A percentile compares a stretch with the other conserved stretches of the same genome.
Conservation (phyloP, 1,140 invertebrate species). For the Zaprionus lachaisei region DNA sequence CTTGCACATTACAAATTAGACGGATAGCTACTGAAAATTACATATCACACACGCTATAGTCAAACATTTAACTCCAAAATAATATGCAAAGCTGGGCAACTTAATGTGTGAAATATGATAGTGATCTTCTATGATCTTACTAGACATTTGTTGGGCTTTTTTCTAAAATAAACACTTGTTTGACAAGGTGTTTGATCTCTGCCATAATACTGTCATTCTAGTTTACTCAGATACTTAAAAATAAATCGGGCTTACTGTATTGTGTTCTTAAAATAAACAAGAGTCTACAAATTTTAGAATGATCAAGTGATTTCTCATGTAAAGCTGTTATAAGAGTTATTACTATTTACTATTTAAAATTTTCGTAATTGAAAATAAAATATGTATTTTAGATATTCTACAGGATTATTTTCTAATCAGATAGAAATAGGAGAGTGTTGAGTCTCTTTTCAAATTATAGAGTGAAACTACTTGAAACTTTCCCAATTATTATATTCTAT, state of each 20-base stretch:
- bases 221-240: background rate
- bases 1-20: conserved; percentile 59
- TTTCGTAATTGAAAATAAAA: no score
- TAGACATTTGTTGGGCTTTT: background rate
- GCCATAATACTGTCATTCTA: background rate
- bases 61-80: background rate
- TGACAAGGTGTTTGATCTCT: background rate
- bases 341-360: no score
- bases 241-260: background rate
- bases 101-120: background rate
- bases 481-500: background rate
- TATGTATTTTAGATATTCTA: no score
- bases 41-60: conserved; percentile 15
- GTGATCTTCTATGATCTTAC: background rate
- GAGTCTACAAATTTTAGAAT: background rate
- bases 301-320: background rate
- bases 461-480: no score
- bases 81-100: conserved; percentile 15
- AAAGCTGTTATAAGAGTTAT: no score
- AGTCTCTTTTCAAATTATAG: no score
- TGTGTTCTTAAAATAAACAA: background rate
- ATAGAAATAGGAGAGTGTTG: background rate
- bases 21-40: conserved; percentile 40
- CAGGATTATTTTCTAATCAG: no score
- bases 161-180: background rate